phyloP scores from a whole-genome alignment of 2,888 invertebrate genomes.

The Mesodorylaimus sp. region DNA sequence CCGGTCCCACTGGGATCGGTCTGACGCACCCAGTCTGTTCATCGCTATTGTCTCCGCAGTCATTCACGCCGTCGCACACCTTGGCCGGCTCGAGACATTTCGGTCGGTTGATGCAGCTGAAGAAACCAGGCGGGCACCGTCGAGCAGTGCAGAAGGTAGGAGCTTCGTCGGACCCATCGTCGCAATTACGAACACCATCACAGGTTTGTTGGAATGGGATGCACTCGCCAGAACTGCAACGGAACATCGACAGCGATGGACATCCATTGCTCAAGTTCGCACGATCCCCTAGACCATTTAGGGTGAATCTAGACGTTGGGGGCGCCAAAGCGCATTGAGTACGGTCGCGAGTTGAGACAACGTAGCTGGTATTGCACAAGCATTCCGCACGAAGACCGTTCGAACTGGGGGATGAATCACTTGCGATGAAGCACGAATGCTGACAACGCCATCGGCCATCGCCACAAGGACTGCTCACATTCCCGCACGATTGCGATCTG shows the following conservation, averaged over 20 bases:
- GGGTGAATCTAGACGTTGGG: too few species aligned
- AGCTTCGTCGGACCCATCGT: slow-evolving; percentile 85
- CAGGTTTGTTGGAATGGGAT: slow-evolving; percentile 65
- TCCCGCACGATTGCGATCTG: neutral
- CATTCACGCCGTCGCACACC: slow-evolving; percentile 59
- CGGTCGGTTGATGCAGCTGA: slow-evolving; percentile 35
- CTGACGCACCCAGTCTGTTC: slow-evolving; percentile 60
- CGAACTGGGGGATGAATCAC: too few species aligned
- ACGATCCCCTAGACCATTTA: too few species aligned
- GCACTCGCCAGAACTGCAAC: slow-evolving; percentile 72
- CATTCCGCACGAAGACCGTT: slow-evolving; percentile 48
- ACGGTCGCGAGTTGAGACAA: too few species aligned
- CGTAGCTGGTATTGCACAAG: slow-evolving; percentile 63
- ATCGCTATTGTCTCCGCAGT: slow-evolving; percentile 91
- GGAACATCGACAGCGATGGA: slow-evolving; percentile 50
- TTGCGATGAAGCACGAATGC: slow-evolving; percentile 74
- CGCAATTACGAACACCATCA: slow-evolving; percentile 75
- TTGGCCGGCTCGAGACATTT: slow-evolving; percentile 63
- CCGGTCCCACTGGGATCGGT: too few species aligned
- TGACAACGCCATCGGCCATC: slow-evolving; percentile 47
- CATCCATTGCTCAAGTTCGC: neutral
- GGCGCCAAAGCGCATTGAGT: too few species aligned
- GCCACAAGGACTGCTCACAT: neutral
- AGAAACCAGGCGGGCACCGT: slow-evolving; percentile 25
- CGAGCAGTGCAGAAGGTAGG: slow-evolving; percentile 41